These are phyloP conservation scores for Myathropa florea DNA, from an alignment of 2,888 invertebrate genomes.

Conservation along the genomic window DNA sequence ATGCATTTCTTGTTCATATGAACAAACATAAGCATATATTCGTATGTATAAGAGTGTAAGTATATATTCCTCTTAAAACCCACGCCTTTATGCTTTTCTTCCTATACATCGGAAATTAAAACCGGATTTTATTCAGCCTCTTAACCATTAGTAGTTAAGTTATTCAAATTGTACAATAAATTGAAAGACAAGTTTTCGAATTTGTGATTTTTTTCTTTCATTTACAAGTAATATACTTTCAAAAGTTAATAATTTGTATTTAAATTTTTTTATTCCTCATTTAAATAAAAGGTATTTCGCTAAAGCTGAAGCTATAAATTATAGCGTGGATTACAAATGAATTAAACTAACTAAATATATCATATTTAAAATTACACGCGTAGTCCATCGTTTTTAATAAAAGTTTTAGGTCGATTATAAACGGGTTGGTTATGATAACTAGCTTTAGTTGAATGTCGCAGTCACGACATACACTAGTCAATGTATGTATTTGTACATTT, in stretches of 20 bases:
- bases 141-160: conserved; percentile 1
- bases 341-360: conserved; percentile 3
- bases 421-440: conserved; percentile 15
- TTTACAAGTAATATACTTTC: conserved; percentile 4
- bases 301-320: not conserved
- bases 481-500: not conserved
- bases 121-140: conserved; percentile 16
- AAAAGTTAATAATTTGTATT: not conserved
- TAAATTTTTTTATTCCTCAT: not conserved
- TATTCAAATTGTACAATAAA: conserved; percentile 20
- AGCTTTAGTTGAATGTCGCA: not conserved
- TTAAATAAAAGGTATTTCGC: not conserved
- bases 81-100: conserved; percentile 24
- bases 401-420: not conserved
- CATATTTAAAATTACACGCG: conserved; percentile 8
- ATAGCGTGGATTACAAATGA: not conserved
- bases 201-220: not conserved
- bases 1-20: conserved; percentile 22
- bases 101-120: not conserved
- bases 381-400: not conserved
- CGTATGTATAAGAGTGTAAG: not conserved
- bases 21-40: not conserved
- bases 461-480: not conserved
- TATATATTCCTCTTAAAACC: not conserved
- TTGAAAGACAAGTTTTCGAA: conserved; percentile 11